phyloP scores from a whole-genome alignment of 2,797 vertebrate species.

The Bufotes viridis region DNA sequence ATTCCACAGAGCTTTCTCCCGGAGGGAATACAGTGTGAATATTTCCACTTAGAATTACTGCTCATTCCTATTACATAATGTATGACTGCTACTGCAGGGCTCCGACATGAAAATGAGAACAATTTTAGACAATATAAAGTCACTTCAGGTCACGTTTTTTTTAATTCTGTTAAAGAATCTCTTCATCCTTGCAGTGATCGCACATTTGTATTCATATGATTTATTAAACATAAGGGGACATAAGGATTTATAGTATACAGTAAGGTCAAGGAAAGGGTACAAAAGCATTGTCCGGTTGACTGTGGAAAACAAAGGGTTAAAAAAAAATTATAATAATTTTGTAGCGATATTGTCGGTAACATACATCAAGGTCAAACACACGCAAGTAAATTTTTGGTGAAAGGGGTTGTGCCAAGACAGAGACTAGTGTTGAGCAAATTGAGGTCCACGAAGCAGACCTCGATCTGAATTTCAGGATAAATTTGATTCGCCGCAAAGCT shows the following conservation, averaged over 20 bases:
- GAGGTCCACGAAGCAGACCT: too few species aligned
- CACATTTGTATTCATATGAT: background rate
- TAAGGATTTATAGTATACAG: background rate
- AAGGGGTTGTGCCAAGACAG: too few species aligned
- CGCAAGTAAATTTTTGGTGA: too few species aligned
- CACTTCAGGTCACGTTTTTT: constrained; percentile 6
- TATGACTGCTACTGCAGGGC: constrained; percentile 3
- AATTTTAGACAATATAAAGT: background rate
- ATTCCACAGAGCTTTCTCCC: constrained; percentile 20
- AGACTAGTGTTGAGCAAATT: too few species aligned
- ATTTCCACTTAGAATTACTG: constrained; percentile 28
- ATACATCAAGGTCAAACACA: background rate
- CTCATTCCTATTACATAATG: constrained; percentile 43
- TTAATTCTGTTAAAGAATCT: background rate
- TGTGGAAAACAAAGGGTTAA: background rate
- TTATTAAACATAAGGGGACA: background rate
- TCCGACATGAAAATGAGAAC: constrained; percentile 27
- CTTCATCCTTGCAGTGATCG: background rate
- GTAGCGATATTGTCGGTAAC: background rate
- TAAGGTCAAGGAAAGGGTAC: background rate
- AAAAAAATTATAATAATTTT: background rate
- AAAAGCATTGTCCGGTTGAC: background rate
- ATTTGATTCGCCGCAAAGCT: too few species aligned
- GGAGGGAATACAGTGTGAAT: constrained; percentile 21
- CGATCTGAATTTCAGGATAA: too few species aligned